Base-by-base conservation (phyloP, 2,113 vertebrate species). In the Chamaea fasciata region DNA sequence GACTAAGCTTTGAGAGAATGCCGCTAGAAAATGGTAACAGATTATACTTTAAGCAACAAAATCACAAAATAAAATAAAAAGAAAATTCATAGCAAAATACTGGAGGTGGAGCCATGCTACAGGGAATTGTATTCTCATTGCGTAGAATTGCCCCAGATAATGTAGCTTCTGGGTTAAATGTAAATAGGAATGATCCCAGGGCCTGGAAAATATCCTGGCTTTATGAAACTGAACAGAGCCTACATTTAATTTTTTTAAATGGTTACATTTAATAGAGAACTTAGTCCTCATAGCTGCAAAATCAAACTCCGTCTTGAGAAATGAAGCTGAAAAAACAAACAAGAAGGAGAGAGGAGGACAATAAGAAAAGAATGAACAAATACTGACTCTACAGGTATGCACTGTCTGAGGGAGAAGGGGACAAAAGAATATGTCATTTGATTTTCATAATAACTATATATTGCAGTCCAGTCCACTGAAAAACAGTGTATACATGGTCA, bases 101-200 rank as follows among this genome's bases (percentile, higher is more conserved):
- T 94, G 93, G 88, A 97, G 94, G 91, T 96, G 95, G 94, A 96
- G 95, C 92, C 94, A 85, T 96, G 95, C 74, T 92, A 95, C 91
- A 95, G 69, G 81, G 80, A 95, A 95, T 79, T 91, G 84, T 73
- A 57, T 64, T 82, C 65, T 94, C 21, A 28, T 76, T 4, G 13
- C 59, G 65, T 92, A 53, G 65, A 89, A 71, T 78, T 64, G 15
- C 26, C 76, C 60, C 75, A 83, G 20, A 95, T 55, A 83, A 42
- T 3, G 3, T 55, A 80, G 46, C 12, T 90, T 39, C 15, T 49
- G 60, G 27, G 8, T 42, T 63, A 39, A 74, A 26, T 63, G 68
- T 62, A 63, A 81, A 84, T 47, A 89, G 22, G 20, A 52, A 19
- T 74, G 37, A 83, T 77, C 92, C 74, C 35, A 81, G 50, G 28